Conservation (phyloP, 2,888 invertebrate species). For the Hydriomena furcata region DNA sequence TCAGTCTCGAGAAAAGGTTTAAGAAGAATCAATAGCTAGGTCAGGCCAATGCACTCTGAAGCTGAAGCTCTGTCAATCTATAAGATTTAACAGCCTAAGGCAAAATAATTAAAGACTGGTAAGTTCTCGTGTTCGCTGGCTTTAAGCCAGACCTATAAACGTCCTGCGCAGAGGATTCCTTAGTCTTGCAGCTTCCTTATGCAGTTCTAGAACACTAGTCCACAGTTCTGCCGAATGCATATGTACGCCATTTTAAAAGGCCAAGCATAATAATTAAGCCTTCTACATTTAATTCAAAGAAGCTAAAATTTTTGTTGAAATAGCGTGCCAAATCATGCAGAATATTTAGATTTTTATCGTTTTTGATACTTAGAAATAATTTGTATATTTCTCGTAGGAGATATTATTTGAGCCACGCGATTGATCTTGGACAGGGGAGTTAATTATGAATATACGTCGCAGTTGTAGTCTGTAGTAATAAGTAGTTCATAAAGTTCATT, state of each 20-base stretch:
- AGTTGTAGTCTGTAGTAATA: slow-evolving; percentile 25
- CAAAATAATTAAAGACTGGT: slow-evolving; percentile 41
- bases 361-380: too few species aligned
- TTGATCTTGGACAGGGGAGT: too few species aligned
- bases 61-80: too few species aligned
- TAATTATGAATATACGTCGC: neutral
- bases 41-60: slow-evolving; percentile 1
- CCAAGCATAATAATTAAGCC: too few species aligned
- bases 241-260: neutral
- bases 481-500: slow-evolving; percentile 46
- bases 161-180: slow-evolving; percentile 52
- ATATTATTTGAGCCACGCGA: too few species aligned
- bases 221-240: neutral
- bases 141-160: slow-evolving; percentile 66
- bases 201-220: slow-evolving; percentile 2
- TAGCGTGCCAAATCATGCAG: too few species aligned
- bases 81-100: slow-evolving; percentile 8
- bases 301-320: too few species aligned
- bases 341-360: too few species aligned
- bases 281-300: too few species aligned
- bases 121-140: slow-evolving; percentile 58
- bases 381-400: too few species aligned
- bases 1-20: too few species aligned
- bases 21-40: too few species aligned
- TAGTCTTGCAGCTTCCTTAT: slow-evolving; percentile 54